phyloP scores from a whole-genome alignment of 2,113 vertebrate species.

The Carettochelys insculpta region DNA sequence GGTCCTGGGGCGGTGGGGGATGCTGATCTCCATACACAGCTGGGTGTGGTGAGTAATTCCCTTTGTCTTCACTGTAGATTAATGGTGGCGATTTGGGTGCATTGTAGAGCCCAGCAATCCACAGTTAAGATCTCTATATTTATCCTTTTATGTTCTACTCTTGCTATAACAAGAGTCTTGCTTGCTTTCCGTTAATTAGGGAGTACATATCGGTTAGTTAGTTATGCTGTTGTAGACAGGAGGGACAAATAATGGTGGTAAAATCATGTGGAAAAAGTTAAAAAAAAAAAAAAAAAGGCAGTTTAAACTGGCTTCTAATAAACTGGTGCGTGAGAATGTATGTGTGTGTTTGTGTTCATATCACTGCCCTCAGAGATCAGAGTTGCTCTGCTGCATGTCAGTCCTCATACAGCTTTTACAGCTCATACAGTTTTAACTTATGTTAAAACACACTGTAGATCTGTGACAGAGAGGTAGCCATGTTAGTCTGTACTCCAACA shows the following conservation, averaged over 20 bases:
- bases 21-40: not conserved
- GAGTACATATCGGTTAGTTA: not conserved
- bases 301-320: not conserved
- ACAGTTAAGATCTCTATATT: not conserved
- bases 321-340: not conserved
- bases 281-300: no score
- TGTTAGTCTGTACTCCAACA: no score
- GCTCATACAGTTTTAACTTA: no score
- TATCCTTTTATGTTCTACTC: not conserved
- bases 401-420: not conserved
- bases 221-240: not conserved
- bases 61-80: not conserved
- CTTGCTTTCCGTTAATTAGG: conserved; percentile 41
- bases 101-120: not conserved
- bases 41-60: not conserved
- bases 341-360: no score
- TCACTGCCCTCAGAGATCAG: not conserved
- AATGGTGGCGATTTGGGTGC: not conserved
- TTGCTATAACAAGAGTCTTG: not conserved
- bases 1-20: not conserved
- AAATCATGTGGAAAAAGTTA: not conserved
- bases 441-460: no score
- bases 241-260: not conserved
- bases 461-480: no score
- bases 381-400: not conserved